Evolutionary conservation across 2,888 invertebrate genomes (phyloP), one percentile per base, ranked within the genome.

Genomic region (Nezara viridula): DNA sequence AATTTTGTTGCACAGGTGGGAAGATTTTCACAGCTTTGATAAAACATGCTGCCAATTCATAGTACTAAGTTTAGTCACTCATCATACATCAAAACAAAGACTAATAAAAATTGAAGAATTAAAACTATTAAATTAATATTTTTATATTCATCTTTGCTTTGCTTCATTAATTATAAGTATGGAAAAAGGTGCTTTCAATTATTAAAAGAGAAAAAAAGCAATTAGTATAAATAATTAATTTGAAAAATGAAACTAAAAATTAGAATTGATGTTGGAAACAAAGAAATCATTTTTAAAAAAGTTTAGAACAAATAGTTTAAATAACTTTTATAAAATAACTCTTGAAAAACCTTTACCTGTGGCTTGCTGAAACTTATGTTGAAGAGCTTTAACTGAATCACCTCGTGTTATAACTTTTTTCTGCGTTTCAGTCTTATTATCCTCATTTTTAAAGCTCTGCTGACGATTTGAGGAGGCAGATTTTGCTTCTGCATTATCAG

Each of bases 321-420:
- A 52, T n/a, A n/a, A 55, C n/a, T 60, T 55, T n/a, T 12, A n/a
- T 55, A 16, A 60, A 60, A 60, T 60, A 60, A 27, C 27, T 60
- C 12, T 27, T 27, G 27, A 47, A 52, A 86, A 50, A 37, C 19
- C 49, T 50, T 91, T 91, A 94, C 94, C 94, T 91, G 95, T 94
- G 92, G 95, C 96, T 92, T 96, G 96, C 91, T 96, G 95, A 92
- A 95, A 96, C 92, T 96, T 96, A 92, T 96, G 96, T n/a, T 96
- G 96, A 91, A 96, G 94, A 89, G 96, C 96, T 92, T 96, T 96
- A 24, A 96, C 96, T 0, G 96, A 96, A 91, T 95, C 96, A 91
- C 95, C 92, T 6, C 92, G 90, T 24, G 91, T 91, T 24, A 91
- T 88, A 27, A 91, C 89, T 73, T 91, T 90, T 81, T 90, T 91